Conservation (phyloP, 2,888 invertebrate species). For the Tryphoninae sp. region DNA sequence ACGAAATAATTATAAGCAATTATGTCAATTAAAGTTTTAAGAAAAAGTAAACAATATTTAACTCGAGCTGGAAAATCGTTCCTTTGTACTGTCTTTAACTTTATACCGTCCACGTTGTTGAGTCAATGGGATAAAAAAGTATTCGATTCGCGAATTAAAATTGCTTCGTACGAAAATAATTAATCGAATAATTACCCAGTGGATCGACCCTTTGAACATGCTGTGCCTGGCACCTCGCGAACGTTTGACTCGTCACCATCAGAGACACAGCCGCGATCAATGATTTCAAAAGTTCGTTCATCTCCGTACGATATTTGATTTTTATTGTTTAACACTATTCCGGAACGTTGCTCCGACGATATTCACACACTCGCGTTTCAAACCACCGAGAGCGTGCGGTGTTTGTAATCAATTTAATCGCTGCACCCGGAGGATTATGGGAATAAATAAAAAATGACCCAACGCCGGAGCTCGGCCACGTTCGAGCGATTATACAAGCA, state of each 20-base stretch:
- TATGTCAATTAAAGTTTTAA: not conserved
- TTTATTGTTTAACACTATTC: constrained; percentile 4
- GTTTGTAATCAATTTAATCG: constrained; percentile 17
- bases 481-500: constrained; percentile 1
- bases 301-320: not conserved
- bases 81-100: no score
- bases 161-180: constrained; percentile 1
- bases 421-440: constrained; percentile 17
- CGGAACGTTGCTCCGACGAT: not conserved
- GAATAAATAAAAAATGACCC: constrained; percentile 39
- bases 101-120: no score
- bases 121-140: no score
- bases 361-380: not conserved
- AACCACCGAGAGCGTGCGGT: not conserved
- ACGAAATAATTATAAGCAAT: not conserved
- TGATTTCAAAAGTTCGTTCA: constrained; percentile 35
- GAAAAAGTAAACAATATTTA: not conserved
- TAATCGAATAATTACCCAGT: constrained; percentile 45
- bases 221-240: constrained; percentile 18
- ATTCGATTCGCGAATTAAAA: no score
- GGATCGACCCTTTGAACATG: constrained; percentile 50
- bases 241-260: constrained; percentile 26
- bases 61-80: not conserved
- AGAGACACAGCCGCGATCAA: constrained; percentile 25
- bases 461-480: not conserved